Evolutionary conservation across 2,888 invertebrate genomes (phyloP).

Genomic region (Galeopsomyia nigrocyanea): DNA sequence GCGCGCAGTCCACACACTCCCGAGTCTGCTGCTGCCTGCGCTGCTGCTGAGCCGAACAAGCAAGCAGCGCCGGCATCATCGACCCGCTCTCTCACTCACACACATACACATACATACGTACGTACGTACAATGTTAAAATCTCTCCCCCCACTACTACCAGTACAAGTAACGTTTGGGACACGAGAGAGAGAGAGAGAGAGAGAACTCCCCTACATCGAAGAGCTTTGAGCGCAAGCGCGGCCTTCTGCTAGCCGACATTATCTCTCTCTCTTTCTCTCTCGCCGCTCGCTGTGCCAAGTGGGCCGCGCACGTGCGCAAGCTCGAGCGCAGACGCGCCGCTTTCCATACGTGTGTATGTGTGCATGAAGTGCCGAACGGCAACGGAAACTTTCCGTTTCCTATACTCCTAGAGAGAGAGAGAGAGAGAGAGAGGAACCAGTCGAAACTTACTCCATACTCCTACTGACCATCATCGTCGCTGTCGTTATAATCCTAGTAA

Average conservation of each 20-base stretch:
- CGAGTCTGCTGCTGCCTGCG: conserved; percentile 60
- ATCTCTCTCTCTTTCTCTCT: conserved; percentile 33
- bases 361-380: too few species aligned
- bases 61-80: conserved; percentile 68
- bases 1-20: conserved; percentile 1
- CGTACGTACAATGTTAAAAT: conserved; percentile 39
- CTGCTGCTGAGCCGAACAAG: conserved; percentile 54
- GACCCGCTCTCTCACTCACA: conserved; percentile 75
- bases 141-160: too few species aligned
- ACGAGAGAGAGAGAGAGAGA: too few species aligned
- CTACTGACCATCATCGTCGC: too few species aligned
- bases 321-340: conserved; percentile 31
- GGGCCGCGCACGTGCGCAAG: conserved; percentile 17
- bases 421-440: too few species aligned
- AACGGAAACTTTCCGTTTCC: conserved; percentile 32
- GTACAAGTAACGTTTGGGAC: too few species aligned
- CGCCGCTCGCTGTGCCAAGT: conserved; percentile 71
- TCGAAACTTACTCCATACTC: too few species aligned
- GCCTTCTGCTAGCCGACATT: conserved; percentile 25
- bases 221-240: conserved; percentile 6
- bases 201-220: too few species aligned
- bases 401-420: too few species aligned
- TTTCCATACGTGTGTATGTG: background rate
- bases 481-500: too few species aligned
- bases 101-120: too few species aligned